Percentiles rank a stretch among this genome's conserved stretches.
Evolutionary conservation across 2,797 vertebrate species (phyloP).

Genomic region (Sebastolobus altivelis): DNA sequence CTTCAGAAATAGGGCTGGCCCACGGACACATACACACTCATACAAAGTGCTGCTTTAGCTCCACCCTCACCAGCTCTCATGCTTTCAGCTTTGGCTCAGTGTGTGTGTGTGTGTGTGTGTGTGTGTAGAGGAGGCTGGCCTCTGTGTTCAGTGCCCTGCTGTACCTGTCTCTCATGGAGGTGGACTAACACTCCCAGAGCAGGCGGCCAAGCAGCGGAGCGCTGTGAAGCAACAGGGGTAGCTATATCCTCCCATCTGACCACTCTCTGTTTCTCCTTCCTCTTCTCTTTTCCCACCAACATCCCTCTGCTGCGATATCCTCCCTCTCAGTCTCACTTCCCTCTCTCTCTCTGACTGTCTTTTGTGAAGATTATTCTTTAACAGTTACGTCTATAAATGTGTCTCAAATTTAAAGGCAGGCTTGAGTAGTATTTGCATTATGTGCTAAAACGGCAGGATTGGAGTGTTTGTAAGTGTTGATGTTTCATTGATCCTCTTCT

Average conservation of each 20-base stretch:
- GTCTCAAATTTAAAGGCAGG: constrained; percentile 3
- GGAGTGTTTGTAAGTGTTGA: neutral
- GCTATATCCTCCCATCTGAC: constrained; percentile 72
- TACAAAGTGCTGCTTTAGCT: constrained; percentile 70
- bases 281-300: constrained; percentile 59
- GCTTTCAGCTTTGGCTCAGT: constrained; percentile 53
- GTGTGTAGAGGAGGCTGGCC: constrained; percentile 72
- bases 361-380: neutral
- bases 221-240: constrained; percentile 79
- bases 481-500: constrained; percentile 43
- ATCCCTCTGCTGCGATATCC: constrained; percentile 39
- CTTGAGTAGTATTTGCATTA: neutral
- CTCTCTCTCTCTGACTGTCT: neutral
- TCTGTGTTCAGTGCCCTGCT: constrained; percentile 79
- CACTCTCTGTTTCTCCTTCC: constrained; percentile 67
- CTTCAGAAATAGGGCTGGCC: constrained; percentile 7
- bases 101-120: constrained; percentile 59
- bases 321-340: constrained; percentile 66
- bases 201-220: constrained; percentile 74
- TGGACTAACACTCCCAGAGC: constrained; percentile 79
- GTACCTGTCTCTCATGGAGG: constrained; percentile 86
- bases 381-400: neutral
- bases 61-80: constrained; percentile 65
- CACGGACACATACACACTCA: constrained; percentile 9
- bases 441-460: constrained; percentile 32